Base-by-base conservation (phyloP, 2,113 vertebrate species). In the Menura novaehollandiae region DNA sequence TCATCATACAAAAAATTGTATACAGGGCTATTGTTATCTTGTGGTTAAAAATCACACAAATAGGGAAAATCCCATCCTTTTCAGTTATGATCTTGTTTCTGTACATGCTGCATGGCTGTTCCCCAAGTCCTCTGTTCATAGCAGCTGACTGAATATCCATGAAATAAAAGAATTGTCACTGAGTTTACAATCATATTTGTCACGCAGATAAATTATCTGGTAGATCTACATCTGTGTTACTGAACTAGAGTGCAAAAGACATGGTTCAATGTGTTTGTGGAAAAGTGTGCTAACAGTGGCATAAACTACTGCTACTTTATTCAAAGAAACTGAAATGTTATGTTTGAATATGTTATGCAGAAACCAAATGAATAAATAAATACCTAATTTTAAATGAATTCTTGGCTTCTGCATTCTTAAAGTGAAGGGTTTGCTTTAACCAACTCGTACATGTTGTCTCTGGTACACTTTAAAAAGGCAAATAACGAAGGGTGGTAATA, bases 391-490 rank as follows among this genome's bases (percentile, higher is more conserved):
- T 35, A 30, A 59, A 83, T 47, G 35, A 85, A 96, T 97, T 94
- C 78, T 96, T 93, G 88, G 46, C 39, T 97, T 95, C 96, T 97
- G 23, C 74, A 80, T 95, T 96, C 67, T 94, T 94, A 91, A 96
- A 95, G 13, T 75, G 69, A 93, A 95, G 85, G 46, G 27, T 94
- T 95, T 97, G 3, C 11, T 39, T 95, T 95, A 96, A 93, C 55
- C 85, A 91, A 87, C 75, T 46, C 35, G 18, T 17, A 77, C 58
- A 12, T 30, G 4, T 82, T 84, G 14, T 86, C 75, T 92, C 64
- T 87, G 71, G 30, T 74, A 85, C 73, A 62, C 90, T 91, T 91
- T 81, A 26, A 85, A 93, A 78, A 91, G 35, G 27, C 43, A 71
- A 84, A 69, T 66, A 92, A 68, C 39, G 62, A 77, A 75, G 21